These are phyloP conservation scores for Vanessa cardui DNA, from an alignment of 2,888 invertebrate genomes.

Conservation along the genomic window DNA sequence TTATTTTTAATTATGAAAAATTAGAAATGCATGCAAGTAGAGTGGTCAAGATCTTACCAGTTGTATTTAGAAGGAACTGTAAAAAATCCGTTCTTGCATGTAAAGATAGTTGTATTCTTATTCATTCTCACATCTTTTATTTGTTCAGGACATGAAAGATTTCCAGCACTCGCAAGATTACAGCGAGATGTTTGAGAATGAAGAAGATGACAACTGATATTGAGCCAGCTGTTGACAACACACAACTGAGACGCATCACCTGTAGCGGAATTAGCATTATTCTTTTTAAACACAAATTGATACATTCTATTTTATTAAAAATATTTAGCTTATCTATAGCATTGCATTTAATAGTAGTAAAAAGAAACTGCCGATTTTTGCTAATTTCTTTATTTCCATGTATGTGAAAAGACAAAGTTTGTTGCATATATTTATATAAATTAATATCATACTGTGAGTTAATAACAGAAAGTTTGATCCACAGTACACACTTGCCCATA, in stretches of 20 bases:
- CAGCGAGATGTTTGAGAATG: slow-evolving; percentile 81
- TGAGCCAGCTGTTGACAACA: slow-evolving; percentile 27
- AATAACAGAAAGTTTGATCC: background rate
- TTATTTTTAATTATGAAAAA: background rate
- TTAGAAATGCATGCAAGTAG: background rate
- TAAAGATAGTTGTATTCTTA: slow-evolving; percentile 61
- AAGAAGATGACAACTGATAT: slow-evolving; percentile 76
- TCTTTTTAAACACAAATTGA: slow-evolving; percentile 3
- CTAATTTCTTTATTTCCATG: background rate
- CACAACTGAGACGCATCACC: background rate
- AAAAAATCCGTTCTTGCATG: background rate
- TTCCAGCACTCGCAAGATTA: slow-evolving; percentile 75
- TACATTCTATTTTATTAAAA: background rate
- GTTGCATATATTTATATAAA: background rate
- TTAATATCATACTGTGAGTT: background rate
- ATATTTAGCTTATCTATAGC: background rate
- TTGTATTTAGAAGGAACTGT: no score
- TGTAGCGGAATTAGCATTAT: background rate
- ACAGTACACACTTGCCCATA: background rate
- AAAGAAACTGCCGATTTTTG: background rate
- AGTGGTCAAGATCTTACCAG: no score
- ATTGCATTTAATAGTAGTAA: slow-evolving; percentile 6
- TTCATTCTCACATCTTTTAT: slow-evolving; percentile 66
- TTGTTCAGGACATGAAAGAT: slow-evolving; percentile 77
- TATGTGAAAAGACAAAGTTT: background rate